Evolutionary conservation across 1,140 invertebrate genomes (phyloP), one percentile per base, ranked within the genome.

Genomic region (Drosophila nikananu): DNA sequence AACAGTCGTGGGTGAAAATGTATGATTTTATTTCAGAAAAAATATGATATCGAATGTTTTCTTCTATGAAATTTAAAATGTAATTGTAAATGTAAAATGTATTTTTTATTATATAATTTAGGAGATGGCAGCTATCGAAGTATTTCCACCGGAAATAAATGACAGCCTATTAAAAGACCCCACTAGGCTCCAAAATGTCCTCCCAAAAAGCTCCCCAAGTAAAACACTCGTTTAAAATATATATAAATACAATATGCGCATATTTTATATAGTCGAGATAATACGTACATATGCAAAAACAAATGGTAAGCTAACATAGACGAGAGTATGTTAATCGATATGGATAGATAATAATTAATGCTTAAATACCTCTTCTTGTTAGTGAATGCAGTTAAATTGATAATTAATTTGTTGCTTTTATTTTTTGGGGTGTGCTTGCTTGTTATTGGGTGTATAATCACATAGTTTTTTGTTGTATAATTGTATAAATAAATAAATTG

Each of bases 251-350:
- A 81, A 49, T 81, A 81, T 48, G 66, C 39, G 51, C 51, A 81
- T 84, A 83, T 60, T 84, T 67, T 83, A 83, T 81, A 77, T 79
- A 83, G 52, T 75, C 61, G 65, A 76, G 79, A 80, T 83, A 83
- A 83, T 83, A 83, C 80, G 78, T 83, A 55, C 32, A 54, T 35
- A 70, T 70, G 75, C 64, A 89, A 83, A 54, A 89, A 83, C 67
- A 80, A 80, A 89, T 61, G 65, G 64, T 77, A 49, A 55, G 80
- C 76, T 64, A 89, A 89, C 74, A 77, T 77, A 77, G 42, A 77
- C 51, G 23, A n/a, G 51, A 54, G 46, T 77, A 54, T 77, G 73
- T 77, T 57, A 67, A 42, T 75, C 52, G 42, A 52, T 48, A 58
- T 76, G 72, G 46, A 58, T 72, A 62, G 83, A 66, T 55, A 37